phyloP scores from a whole-genome alignment of 2,888 invertebrate genomes.

The Carterocephalus palaemon region DNA sequence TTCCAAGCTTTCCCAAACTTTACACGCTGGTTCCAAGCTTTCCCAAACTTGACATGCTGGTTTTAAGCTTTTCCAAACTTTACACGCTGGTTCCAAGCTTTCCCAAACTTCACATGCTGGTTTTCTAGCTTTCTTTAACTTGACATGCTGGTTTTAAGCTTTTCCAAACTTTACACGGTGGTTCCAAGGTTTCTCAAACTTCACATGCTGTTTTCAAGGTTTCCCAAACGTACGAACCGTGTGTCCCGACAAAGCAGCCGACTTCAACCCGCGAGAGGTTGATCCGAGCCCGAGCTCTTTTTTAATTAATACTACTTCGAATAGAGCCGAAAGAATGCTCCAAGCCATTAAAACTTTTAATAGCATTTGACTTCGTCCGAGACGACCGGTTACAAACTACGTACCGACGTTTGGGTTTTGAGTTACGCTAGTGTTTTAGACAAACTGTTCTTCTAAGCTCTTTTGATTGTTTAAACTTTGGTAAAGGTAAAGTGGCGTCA shows the following conservation, averaged over 20 bases:
- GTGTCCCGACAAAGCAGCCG: conserved; percentile 41
- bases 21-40: too few species aligned
- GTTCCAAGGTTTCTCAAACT: too few species aligned
- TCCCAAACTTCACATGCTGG: too few species aligned
- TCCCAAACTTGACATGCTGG: too few species aligned
- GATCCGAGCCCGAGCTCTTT: conserved; percentile 65
- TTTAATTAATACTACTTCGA: conserved; percentile 78
- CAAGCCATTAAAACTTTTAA: conserved; percentile 78
- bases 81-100: too few species aligned
- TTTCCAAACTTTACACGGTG: too few species aligned
- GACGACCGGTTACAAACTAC: conserved; percentile 65
- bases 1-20: too few species aligned
- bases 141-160: too few species aligned
- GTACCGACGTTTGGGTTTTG: conserved; percentile 50
- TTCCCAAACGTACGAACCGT: conserved; percentile 35
- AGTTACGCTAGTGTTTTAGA: conserved; percentile 11
- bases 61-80: too few species aligned
- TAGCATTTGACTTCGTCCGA: conserved; percentile 68
- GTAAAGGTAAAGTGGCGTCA: not conserved
- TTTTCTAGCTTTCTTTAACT: too few species aligned
- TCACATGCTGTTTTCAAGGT: too few species aligned
- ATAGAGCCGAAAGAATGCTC: conserved; percentile 73
- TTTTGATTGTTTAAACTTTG: conserved; percentile 4
- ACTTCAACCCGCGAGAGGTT: conserved; percentile 48
- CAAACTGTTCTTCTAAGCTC: conserved; percentile 8